Percentiles rank a stretch among this genome's conserved stretches.
Evolutionary conservation across 1,140 invertebrate species (phyloP).

Genomic region (Gerris buenoi): DNA sequence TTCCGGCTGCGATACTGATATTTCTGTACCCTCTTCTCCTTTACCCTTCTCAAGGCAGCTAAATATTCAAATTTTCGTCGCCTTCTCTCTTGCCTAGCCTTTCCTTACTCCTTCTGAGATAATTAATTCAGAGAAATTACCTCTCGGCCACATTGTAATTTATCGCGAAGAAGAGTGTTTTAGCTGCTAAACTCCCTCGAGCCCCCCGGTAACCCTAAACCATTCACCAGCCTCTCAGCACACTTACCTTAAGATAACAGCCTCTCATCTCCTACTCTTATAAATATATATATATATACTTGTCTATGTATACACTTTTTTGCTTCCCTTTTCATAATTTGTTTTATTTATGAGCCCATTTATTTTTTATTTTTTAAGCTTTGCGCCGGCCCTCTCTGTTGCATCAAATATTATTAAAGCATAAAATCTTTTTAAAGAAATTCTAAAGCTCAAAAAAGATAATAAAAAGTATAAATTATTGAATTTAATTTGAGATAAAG

Average conservation of each 20-base stretch:
- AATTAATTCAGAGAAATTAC: neutral
- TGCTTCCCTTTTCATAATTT: neutral
- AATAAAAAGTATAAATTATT: too few species aligned
- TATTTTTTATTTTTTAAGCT: neutral
- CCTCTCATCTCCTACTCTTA: neutral
- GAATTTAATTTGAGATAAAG: too few species aligned
- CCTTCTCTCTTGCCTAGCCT: neutral
- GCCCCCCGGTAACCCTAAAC: neutral
- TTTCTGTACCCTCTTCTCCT: too few species aligned
- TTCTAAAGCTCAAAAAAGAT: too few species aligned
- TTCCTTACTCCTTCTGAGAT: too few species aligned
- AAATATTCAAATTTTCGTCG: neutral
- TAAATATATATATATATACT: too few species aligned
- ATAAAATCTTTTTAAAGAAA: too few species aligned
- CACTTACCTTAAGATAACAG: neutral
- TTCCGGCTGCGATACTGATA: too few species aligned
- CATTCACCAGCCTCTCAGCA: neutral
- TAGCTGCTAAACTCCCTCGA: neutral
- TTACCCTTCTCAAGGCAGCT: neutral
- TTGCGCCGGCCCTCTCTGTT: too few species aligned
- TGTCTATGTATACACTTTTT: too few species aligned
- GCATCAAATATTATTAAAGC: too few species aligned
- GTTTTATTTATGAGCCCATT: neutral
- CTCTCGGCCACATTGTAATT: neutral
- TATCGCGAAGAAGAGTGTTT: neutral